phyloP scores from a whole-genome alignment of 2,113 vertebrate genomes.

The Dipodomys spectabilis region DNA sequence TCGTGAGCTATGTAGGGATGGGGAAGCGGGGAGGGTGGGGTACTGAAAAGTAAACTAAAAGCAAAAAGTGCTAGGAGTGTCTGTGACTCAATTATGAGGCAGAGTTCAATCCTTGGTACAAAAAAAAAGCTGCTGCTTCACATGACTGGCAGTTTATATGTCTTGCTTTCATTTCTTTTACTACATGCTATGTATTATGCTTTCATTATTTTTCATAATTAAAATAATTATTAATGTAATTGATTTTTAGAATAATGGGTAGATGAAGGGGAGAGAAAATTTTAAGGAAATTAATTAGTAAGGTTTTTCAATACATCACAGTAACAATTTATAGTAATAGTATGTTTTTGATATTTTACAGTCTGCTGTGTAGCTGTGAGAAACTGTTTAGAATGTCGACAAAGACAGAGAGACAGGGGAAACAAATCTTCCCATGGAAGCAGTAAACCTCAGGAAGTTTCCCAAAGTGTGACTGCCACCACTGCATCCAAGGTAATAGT shows the following conservation, averaged over 20 bases:
- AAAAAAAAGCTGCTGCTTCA: not conserved
- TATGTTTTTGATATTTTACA: slow-evolving; percentile 83
- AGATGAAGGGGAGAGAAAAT: not conserved
- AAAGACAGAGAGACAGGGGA: slow-evolving; percentile 92
- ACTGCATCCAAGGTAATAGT: slow-evolving; percentile 89
- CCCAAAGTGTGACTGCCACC: slow-evolving; percentile 86
- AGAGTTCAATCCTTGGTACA: too few species aligned
- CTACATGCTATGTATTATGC: not conserved
- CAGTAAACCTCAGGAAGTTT: slow-evolving; percentile 91
- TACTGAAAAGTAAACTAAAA: too few species aligned
- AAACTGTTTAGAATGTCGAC: slow-evolving; percentile 96
- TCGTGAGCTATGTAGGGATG: too few species aligned
- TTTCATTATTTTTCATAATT: slow-evolving; percentile 25
- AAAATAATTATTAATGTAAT: not conserved
- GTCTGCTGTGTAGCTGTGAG: slow-evolving; percentile 98
- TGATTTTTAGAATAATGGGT: not conserved
- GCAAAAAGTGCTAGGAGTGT: too few species aligned
- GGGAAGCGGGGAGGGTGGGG: too few species aligned
- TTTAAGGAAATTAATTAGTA: not conserved
- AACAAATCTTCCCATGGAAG: slow-evolving; percentile 86
- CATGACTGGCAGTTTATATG: not conserved
- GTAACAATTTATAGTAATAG: slow-evolving; percentile 20
- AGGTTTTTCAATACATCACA: not conserved
- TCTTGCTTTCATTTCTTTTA: too few species aligned
- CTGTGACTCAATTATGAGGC: too few species aligned